Base-by-base conservation (phyloP, 1,140 invertebrate species). In the Charaxes varanes region DNA sequence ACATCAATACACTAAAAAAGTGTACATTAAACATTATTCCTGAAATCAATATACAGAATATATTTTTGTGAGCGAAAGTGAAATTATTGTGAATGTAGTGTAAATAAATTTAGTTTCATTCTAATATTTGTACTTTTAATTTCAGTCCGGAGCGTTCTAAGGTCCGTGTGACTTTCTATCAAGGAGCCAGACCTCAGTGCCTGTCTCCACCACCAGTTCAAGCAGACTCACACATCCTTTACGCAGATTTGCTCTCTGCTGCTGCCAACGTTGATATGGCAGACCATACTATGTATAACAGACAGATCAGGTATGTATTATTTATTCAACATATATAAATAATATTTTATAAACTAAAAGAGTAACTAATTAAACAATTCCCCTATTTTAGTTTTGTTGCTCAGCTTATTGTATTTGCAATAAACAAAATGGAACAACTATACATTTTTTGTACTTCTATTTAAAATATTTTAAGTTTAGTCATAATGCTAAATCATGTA, bases 141-240 rank as follows among this genome's bases (percentile, higher is more conserved):
- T 87, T 14, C 86, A 91, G 89, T 81, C 88, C 87, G 72, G 88
- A 90, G 79, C 85, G 88, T 60, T 89, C 90, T 34, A 91, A 90
- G 73, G 92, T 93, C 30, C 90, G 91, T 53, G 92, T 93, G 59
- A 90, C 90, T 34, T 93, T 93, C 81, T 93, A 92, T 84, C 91
- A 93, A 84, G 90, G 90, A 66, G 91, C 88, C 68, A 87, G 90
- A 73, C 90, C 91, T 14, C 88, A 90, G 77, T 89, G 89, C 73
- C 85, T 93, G 52, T 89, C 88, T 50, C 87, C 91, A 52, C 90
- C 89, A 52, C 84, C 67, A 47, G 84, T 61, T 55, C 67, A 65
- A 64, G 67, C 54, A 22, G 68, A 66, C 44, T 81, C 65, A 30
- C 78, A 64, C 82, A 85, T 70, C 53, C 70, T 74, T 26, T 87